Evolutionary conservation across 2,888 invertebrate species (phyloP), one percentile per base, ranked within the genome.

Genomic region (Tetragnatha montana): DNA sequence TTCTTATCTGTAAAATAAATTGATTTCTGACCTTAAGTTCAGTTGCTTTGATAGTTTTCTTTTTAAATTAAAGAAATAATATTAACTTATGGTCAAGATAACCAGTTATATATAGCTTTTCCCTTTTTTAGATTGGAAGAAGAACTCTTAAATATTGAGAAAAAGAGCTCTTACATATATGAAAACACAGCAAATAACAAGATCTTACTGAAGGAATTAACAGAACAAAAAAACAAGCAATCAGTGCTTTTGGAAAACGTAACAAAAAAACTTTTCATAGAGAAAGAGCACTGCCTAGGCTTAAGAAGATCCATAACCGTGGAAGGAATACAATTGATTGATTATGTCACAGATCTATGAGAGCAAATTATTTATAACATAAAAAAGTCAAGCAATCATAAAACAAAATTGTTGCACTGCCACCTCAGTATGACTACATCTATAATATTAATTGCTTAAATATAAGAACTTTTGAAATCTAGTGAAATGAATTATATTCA

Each of bases 231-330:
- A 60, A n/a, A 19, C 8, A 12, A 60, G 21, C 84, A 81, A n/a
- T 81, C 81, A 10, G 49, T 89, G 1, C 8, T 51, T 2, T 35
- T 89, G n/a, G 89, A 89, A 47, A 80, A 75, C n/a, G 8, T 85
- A 10, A 70, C 89, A 0, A 84, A 76, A 60, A 84, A 81, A 19
- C n/a, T 85, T 19, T 85, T 81, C 60, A 85, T 89, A 8, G 89
- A 89, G 12, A 47, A 75, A n/a, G 89, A 89, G 22, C 80, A 85
- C 68, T 89, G 89, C 47, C 22, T 89, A 6, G 89, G 89, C 2
- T 8, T 85, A 10, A 79, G 89, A 6, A 84, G 89, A 70, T 80
- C 89, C 8, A 47, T 81, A 7, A 47, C 74, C 49, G 21, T 89
- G 22, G 80, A 89, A 21, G 81, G 73, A 8, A 21, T 70, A 8